Conservation (phyloP, 1,140 invertebrate species). For the Brachionus koreanus region DNA sequence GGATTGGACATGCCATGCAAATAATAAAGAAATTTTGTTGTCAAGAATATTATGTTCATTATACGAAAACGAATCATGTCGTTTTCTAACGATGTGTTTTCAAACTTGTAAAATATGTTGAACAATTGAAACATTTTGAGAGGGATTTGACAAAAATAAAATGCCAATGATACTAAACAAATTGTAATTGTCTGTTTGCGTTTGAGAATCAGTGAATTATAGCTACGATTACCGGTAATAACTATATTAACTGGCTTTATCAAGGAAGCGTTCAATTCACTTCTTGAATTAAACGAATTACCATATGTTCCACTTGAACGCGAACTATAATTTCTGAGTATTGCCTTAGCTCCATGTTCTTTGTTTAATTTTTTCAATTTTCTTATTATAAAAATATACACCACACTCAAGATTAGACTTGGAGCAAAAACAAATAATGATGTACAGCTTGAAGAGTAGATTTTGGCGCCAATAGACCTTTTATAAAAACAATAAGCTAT, state of each 20-base stretch:
- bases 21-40: conserved; percentile 46
- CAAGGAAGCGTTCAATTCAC: neutral
- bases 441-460: neutral
- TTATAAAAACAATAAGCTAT: neutral
- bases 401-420: neutral
- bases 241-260: neutral
- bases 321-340: neutral
- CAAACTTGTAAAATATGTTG: conserved; percentile 1
- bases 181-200: conserved; percentile 16
- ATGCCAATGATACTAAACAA: conserved; percentile 11
- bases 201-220: neutral
- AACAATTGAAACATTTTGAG: conserved; percentile 17
- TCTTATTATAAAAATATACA: conserved; percentile 5
- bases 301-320: neutral
- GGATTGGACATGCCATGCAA: conserved; percentile 31
- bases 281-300: neutral
- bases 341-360: neutral
- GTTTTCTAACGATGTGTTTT: neutral
- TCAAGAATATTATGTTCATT: conserved; percentile 20
- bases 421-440: neutral
- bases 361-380: conserved; percentile 16
- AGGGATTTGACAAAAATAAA: conserved; percentile 30
- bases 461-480: neutral
- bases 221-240: neutral
- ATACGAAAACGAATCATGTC: neutral